Percentiles rank a stretch among this genome's conserved stretches.
Evolutionary conservation across 2,113 vertebrate species (phyloP).

Genomic region (Sigmodon hispidus): DNA sequence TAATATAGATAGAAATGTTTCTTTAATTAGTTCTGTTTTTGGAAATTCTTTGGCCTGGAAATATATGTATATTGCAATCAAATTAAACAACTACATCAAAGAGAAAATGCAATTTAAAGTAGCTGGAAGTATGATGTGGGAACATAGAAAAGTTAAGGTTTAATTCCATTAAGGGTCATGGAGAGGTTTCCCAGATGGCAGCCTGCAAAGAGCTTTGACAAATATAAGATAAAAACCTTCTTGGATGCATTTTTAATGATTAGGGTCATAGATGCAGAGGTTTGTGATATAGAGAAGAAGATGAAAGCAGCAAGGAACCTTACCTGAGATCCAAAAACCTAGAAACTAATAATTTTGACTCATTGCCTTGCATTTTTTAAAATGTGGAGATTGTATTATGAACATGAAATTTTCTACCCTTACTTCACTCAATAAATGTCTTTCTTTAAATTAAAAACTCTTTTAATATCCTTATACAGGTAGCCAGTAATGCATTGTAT

Average conservation of each 20-base stretch:
- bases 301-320: slow-evolving; percentile 5
- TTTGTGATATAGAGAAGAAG: slow-evolving; percentile 3
- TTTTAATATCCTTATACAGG: slow-evolving; percentile 49
- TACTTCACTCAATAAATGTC: not conserved
- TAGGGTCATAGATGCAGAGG: not conserved
- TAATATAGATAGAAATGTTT: not conserved
- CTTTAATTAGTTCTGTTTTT: slow-evolving; percentile 18
- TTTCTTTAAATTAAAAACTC: not conserved
- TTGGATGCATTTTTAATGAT: slow-evolving; percentile 11
- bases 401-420: not conserved
- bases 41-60: slow-evolving; percentile 26
- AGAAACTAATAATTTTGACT: slow-evolving; percentile 28
- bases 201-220: not conserved
- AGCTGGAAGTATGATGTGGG: not conserved
- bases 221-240: not conserved
- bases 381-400: not conserved
- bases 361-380: not conserved
- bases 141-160: slow-evolving; percentile 40
- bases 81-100: slow-evolving; percentile 36
- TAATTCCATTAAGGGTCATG: slow-evolving; percentile 34
- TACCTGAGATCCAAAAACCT: not conserved
- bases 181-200: slow-evolving; percentile 11
- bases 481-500: not conserved
- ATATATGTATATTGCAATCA: not conserved
- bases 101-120: slow-evolving; percentile 59